Evolutionary conservation across 2,113 vertebrate species (phyloP).

Genomic region (Motacilla tschutschensis): DNA sequence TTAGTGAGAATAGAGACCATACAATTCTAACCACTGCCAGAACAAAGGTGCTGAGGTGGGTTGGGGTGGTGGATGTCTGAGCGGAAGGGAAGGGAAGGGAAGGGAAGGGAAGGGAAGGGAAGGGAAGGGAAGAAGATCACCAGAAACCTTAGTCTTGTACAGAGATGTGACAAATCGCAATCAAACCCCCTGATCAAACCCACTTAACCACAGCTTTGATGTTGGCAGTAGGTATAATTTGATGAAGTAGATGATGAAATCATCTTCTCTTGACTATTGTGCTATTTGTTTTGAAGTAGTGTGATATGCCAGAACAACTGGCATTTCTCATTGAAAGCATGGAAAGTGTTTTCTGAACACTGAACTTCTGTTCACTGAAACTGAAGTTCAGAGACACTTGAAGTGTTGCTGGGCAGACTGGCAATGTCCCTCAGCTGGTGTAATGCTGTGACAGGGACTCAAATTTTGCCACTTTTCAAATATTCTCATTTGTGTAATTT

Average conservation of each 20-base stretch:
- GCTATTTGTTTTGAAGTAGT: not conserved
- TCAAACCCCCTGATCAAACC: not conserved
- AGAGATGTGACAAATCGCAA: not conserved
- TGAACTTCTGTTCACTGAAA: not conserved
- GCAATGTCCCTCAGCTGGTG: not conserved
- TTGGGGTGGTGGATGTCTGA: not conserved
- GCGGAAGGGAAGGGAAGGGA: not conserved
- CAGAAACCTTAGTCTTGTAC: not conserved
- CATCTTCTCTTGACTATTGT: not conserved
- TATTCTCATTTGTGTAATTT: not conserved
- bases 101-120: too few relatives aligned
- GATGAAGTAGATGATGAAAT: not conserved
- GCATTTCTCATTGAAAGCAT: not conserved
- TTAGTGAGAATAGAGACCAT: not conserved
- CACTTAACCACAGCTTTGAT: not conserved
- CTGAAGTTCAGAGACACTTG: not conserved
- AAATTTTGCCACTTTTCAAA: not conserved
- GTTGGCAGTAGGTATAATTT: not conserved
- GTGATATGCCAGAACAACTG: not conserved
- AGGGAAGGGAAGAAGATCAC: not conserved
- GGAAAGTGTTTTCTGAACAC: not conserved
- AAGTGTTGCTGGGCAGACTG: not conserved
- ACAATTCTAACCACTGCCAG: not conserved
- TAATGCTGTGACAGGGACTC: not conserved
- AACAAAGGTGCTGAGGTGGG: not conserved